Percentiles rank a stretch among this genome's conserved stretches.
Evolutionary conservation across 2,797 vertebrate genomes (phyloP).

Genomic region (Acestrorhynchus altus): DNA sequence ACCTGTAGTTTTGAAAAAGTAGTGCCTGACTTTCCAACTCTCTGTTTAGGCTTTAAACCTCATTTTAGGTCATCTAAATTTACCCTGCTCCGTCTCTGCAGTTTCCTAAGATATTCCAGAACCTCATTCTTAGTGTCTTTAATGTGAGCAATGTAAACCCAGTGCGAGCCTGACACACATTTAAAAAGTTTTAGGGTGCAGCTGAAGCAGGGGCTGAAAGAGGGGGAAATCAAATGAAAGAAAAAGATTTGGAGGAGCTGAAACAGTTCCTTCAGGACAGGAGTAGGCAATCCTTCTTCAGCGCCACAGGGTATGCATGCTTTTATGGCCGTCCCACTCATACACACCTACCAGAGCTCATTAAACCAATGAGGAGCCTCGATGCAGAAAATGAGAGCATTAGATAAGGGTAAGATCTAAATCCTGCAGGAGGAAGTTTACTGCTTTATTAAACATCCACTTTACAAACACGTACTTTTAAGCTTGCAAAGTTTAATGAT

Average conservation of each 20-base stretch:
- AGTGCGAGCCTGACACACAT: not conserved
- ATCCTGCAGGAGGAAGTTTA: not conserved
- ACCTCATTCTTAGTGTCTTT: not conserved
- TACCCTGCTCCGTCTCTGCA: not conserved
- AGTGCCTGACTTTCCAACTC: not conserved
- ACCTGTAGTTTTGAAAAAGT: not conserved
- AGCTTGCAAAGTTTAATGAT: too few species aligned
- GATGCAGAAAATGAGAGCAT: not conserved
- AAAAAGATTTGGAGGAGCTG: constrained; percentile 1
- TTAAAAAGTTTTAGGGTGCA: not conserved
- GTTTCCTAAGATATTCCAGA: not conserved
- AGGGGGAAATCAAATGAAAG: not conserved
- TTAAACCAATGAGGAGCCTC: constrained; percentile 2
- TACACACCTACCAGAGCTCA: not conserved
- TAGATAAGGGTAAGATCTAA: not conserved
- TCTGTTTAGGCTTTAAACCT: not conserved
- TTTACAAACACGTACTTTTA: too few species aligned
- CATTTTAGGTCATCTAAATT: not conserved
- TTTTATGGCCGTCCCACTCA: not conserved
- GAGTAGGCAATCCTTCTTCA: not conserved
- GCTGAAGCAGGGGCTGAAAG: not conserved
- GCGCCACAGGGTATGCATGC: constrained; percentile 11
- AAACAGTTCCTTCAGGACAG: constrained; percentile 8
- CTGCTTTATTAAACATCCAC: not conserved
- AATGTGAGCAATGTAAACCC: not conserved